A percentile compares a stretch with the other conserved stretches of the same genome.
Evolutionary conservation across 1,140 invertebrate genomes (phyloP).

Genomic region (Diachasma alloeum): DNA sequence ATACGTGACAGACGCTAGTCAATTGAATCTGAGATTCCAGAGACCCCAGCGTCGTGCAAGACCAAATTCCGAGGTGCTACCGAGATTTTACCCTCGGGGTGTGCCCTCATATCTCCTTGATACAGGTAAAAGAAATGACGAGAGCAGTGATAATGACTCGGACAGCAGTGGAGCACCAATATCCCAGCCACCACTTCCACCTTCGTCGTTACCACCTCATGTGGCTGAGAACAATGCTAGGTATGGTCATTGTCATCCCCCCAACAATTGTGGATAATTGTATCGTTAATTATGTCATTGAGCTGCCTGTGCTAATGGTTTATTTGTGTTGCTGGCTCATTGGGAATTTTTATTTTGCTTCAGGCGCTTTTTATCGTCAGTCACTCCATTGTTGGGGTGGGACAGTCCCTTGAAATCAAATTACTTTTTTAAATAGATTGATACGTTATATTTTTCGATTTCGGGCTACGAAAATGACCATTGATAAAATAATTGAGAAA

Average conservation of each 20-base stretch:
- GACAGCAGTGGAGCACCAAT: slow-evolving; percentile 57
- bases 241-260: slow-evolving; percentile 36
- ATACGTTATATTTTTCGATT: too few species aligned
- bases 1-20: slow-evolving; percentile 77
- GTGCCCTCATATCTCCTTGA: slow-evolving; percentile 65
- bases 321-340: not conserved
- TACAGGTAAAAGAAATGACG: slow-evolving; percentile 53
- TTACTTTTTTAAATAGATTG: too few species aligned
- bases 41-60: slow-evolving; percentile 67
- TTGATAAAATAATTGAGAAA: too few species aligned
- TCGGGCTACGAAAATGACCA: too few species aligned
- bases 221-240: slow-evolving; percentile 61
- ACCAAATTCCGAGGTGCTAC: slow-evolving; percentile 51
- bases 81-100: slow-evolving; percentile 54
- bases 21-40: slow-evolving; percentile 77
- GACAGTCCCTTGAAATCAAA: too few species aligned
- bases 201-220: slow-evolving; percentile 56
- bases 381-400: too few species aligned
- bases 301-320: too few species aligned
- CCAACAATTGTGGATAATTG: not conserved
- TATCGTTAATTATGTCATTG: too few species aligned
- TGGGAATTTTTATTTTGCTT: too few species aligned
- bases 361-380: too few species aligned
- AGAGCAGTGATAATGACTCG: slow-evolving; percentile 65
- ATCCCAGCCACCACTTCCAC: slow-evolving; percentile 56